A percentile compares a stretch with the other conserved stretches of the same genome.
Evolutionary conservation across 1,140 invertebrate species (phyloP).

Genomic region (Phenacoccus solenopsis): DNA sequence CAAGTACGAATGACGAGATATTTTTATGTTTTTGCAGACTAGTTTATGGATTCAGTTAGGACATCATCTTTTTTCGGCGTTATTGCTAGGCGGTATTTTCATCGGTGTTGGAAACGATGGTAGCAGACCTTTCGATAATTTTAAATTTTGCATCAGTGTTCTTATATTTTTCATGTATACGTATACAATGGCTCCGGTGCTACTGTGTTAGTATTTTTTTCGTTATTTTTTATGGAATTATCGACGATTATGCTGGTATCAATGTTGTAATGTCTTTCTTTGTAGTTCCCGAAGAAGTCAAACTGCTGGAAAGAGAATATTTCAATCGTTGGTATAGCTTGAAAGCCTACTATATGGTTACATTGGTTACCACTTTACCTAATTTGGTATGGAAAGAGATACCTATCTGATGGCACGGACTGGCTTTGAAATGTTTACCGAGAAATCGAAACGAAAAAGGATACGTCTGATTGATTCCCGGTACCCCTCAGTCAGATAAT

Average conservation of each 20-base stretch:
- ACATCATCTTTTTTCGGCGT: conserved; percentile 40
- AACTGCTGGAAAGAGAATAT: conserved; percentile 53
- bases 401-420: not conserved
- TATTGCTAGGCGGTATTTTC: conserved; percentile 42
- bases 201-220: conserved; percentile 38
- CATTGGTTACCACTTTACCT: conserved; percentile 59
- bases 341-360: conserved; percentile 60
- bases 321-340: conserved; percentile 67
- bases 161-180: conserved; percentile 49
- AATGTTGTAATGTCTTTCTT: conserved; percentile 29
- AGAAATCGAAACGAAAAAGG: too few relatives aligned
- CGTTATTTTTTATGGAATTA: too few relatives aligned
- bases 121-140: conserved; percentile 38
- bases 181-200: conserved; percentile 43
- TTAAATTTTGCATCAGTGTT: conserved; percentile 43
- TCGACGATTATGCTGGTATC: not conserved
- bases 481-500: too few relatives aligned
- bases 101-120: conserved; percentile 41
- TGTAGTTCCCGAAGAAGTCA: conserved; percentile 58
- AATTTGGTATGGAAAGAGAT: conserved; percentile 34
- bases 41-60: conserved; percentile 40
- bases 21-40: conserved; percentile 31
- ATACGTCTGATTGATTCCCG: too few relatives aligned
- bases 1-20: not conserved
- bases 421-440: not conserved